Base-by-base conservation (phyloP, 2,113 vertebrate species). In the Podarcis raffonei region DNA sequence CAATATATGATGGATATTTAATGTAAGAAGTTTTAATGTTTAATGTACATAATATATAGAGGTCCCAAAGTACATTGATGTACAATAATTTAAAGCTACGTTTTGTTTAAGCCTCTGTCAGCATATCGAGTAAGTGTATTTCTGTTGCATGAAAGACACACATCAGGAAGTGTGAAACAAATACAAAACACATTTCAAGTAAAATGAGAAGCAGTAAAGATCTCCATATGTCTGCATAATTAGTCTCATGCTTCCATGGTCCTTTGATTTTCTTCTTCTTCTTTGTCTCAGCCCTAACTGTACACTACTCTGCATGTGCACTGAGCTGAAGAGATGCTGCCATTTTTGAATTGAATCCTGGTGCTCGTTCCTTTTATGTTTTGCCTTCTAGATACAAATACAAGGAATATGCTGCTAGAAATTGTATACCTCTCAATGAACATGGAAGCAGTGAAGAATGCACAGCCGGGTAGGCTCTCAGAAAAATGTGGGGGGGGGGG, bases 101-200 rank as follows among this genome's bases (percentile, higher is more conserved):
- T 84, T 86, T 93, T 75, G 42, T 81, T 66, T 81, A 88, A 69
- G 32, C 4, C 75, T 48, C 80, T 27, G 2, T 2, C 22, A 85
- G 90, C 90, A 88, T 69, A 74, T 25, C 2, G 48, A 87, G 87
- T 42, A 85, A 91, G 93, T 92, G 87, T 90, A 90, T 72, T 95
- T 89, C 90, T 91, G 65, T 62, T 92, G 92, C 89, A 81, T 85
- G 85, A 81, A 76, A 85, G 92, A 8, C 84, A 93, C 86, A 86
- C 87, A 90, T 88, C 84, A 86, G 87, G 91, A 93, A 0, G 81
- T 89, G 93, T 89, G 93, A 93, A 92, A 93, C 81, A 96, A 96
- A 96, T 95, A 87, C 83, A 91, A 96, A 96, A 91, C 93, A 95
- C 18, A 84, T 92, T 96, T 94, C 86, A 62, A 88, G 90, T 87